phyloP scores from a whole-genome alignment of 1,140 invertebrate genomes.

The Bombus confusus region DNA sequence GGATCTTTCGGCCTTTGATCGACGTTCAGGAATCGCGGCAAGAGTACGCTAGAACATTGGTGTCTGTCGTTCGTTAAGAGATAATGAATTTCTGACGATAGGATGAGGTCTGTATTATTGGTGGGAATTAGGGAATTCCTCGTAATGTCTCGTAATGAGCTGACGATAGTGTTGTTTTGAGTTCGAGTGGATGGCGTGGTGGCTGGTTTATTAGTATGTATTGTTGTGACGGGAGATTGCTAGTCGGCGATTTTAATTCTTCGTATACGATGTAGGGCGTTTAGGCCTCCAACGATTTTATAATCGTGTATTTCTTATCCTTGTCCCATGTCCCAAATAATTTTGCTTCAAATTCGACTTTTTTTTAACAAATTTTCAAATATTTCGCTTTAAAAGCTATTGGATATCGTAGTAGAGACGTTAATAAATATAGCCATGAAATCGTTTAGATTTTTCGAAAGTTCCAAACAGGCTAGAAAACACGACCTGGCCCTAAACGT shows the following conservation, averaged over 20 bases:
- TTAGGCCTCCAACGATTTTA: too few relatives aligned
- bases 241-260: not conserved
- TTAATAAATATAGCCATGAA: too few relatives aligned
- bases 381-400: too few relatives aligned
- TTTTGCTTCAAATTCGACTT: too few relatives aligned
- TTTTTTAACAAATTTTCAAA: too few relatives aligned
- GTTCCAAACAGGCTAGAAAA: too few relatives aligned
- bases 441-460: too few relatives aligned
- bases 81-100: not conserved
- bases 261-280: too few relatives aligned
- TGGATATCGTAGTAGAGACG: too few relatives aligned
- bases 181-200: not conserved
- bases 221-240: slow-evolving; percentile 1
- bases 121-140: not conserved
- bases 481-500: too few relatives aligned
- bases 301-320: too few relatives aligned
- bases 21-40: not conserved
- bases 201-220: not conserved
- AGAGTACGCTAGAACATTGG: not conserved
- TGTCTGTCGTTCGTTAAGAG: not conserved
- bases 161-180: not conserved
- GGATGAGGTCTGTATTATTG: not conserved
- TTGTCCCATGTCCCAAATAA: too few relatives aligned
- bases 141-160: not conserved
- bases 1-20: slow-evolving; percentile 34